phyloP scores from a whole-genome alignment of 2,797 vertebrate species.

The Gymnothorax reevesii region DNA sequence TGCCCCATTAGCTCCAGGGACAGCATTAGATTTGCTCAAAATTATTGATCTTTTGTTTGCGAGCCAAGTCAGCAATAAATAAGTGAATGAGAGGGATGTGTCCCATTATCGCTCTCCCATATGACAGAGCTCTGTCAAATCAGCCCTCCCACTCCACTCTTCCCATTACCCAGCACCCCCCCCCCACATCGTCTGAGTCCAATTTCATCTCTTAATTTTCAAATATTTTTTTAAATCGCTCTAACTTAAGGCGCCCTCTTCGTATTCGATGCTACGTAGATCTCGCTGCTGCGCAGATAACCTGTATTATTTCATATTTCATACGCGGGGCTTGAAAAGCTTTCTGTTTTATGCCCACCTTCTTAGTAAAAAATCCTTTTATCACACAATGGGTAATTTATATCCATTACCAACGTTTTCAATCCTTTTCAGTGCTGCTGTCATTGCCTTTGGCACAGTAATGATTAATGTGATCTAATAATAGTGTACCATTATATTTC shows the following conservation, averaged over 20 bases:
- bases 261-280: constrained; percentile 80
- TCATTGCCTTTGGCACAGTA: constrained; percentile 99
- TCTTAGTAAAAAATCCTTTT: constrained; percentile 99
- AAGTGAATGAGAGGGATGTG: constrained; percentile 76
- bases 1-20: constrained; percentile 80
- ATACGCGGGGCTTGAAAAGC: constrained; percentile 80
- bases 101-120: constrained; percentile 81
- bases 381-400: constrained; percentile 99
- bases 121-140: constrained; percentile 80
- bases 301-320: constrained; percentile 76
- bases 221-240: constrained; percentile 50
- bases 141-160: constrained; percentile 54
- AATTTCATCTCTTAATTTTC: constrained; percentile 67
- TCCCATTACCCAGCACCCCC: constrained; percentile 38
- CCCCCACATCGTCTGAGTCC: constrained; percentile 59
- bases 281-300: constrained; percentile 78
- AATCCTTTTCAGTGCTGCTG: constrained; percentile 99
- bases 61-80: constrained; percentile 82
- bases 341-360: constrained; percentile 99
- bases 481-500: constrained; percentile 99
- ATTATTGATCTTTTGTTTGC: constrained; percentile 87
- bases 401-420: constrained; percentile 99
- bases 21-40: constrained; percentile 86
- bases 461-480: constrained; percentile 99
- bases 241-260: constrained; percentile 72